These are phyloP conservation scores for Digitonthophagus gazella DNA, from an alignment of 2,888 invertebrate species.

Conservation along the genomic window DNA sequence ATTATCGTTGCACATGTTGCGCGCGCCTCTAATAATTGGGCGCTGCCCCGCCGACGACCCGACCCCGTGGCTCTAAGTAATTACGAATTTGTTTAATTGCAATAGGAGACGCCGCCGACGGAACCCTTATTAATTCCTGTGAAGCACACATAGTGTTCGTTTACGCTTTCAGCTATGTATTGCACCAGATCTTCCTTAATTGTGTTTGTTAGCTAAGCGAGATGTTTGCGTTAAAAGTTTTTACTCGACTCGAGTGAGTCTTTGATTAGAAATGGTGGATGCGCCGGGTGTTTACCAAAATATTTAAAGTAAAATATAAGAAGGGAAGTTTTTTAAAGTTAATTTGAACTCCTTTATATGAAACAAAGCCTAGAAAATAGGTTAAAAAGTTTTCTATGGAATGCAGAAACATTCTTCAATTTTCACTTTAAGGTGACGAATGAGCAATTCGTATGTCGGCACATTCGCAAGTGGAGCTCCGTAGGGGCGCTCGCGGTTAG, in stretches of 20 bases:
- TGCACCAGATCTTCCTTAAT: not conserved
- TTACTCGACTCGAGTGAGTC: too few relatives aligned
- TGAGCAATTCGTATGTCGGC: not conserved
- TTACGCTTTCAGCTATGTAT: conserved; percentile 27
- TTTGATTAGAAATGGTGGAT: not conserved
- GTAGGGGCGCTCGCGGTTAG: conserved; percentile 42
- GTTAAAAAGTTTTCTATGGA: too few relatives aligned
- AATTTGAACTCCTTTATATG: too few relatives aligned
- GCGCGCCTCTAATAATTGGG: not conserved
- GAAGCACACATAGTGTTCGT: not conserved
- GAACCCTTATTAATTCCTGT: not conserved
- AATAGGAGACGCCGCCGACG: not conserved
- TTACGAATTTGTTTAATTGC: not conserved
- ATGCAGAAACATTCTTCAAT: not conserved
- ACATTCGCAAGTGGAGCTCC: conserved; percentile 33
- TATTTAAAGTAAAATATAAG: too few relatives aligned
- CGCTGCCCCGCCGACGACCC: not conserved
- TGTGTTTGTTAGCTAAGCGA: not conserved
- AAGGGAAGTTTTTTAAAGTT: too few relatives aligned
- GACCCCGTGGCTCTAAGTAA: not conserved
- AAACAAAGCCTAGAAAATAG: too few relatives aligned
- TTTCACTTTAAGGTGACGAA: not conserved
- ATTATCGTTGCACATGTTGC: not conserved
- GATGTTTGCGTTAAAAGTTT: not conserved
- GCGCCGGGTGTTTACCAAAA: too few relatives aligned